Percentiles rank a stretch among this genome's conserved stretches.
phyloP scores from a whole-genome alignment of 2,888 invertebrate genomes.

The Leptodirus hochenwartii region DNA sequence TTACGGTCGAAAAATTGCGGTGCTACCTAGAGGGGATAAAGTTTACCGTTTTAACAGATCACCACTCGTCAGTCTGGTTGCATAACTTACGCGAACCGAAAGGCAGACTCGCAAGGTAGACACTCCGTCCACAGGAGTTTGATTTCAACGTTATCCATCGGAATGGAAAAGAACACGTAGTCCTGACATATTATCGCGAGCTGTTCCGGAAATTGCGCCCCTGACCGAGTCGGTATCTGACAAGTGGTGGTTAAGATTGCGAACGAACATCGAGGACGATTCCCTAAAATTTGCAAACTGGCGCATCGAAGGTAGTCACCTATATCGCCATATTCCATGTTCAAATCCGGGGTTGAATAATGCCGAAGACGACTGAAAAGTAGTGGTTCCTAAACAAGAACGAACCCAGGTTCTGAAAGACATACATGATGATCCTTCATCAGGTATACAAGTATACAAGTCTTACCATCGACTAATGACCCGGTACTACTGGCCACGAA shows the following conservation, averaged over 20 bases:
- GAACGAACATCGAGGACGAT: slow-evolving; percentile 4
- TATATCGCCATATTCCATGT: slow-evolving; percentile 11
- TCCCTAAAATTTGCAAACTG: slow-evolving; percentile 12
- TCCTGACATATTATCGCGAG: slow-evolving; percentile 12
- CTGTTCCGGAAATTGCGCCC: slow-evolving; percentile 6
- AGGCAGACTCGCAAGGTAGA: too few species aligned
- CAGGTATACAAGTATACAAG: slow-evolving; percentile 13
- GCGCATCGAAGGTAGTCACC: slow-evolving; percentile 9
- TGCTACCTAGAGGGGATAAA: too few species aligned
- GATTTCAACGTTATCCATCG: slow-evolving; percentile 12
- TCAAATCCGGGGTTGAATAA: slow-evolving; percentile 7
- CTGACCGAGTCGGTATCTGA: not conserved
- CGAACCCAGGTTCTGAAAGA: slow-evolving; percentile 7
- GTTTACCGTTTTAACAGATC: too few species aligned
- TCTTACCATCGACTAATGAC: slow-evolving; percentile 10
- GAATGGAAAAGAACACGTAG: slow-evolving; percentile 12
- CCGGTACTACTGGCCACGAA: slow-evolving; percentile 14
- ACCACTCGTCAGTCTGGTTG: too few species aligned
- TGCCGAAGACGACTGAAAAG: slow-evolving; percentile 11
- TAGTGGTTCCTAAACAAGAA: slow-evolving; percentile 10
- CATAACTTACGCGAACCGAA: too few species aligned
- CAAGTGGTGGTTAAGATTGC: slow-evolving; percentile 12
- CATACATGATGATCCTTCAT: slow-evolving; percentile 11
- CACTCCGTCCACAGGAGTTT: slow-evolving; percentile 11
- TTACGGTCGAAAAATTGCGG: too few species aligned